Conservation (phyloP, 1,140 invertebrate genomes). For the Conus betulinus region DNA sequence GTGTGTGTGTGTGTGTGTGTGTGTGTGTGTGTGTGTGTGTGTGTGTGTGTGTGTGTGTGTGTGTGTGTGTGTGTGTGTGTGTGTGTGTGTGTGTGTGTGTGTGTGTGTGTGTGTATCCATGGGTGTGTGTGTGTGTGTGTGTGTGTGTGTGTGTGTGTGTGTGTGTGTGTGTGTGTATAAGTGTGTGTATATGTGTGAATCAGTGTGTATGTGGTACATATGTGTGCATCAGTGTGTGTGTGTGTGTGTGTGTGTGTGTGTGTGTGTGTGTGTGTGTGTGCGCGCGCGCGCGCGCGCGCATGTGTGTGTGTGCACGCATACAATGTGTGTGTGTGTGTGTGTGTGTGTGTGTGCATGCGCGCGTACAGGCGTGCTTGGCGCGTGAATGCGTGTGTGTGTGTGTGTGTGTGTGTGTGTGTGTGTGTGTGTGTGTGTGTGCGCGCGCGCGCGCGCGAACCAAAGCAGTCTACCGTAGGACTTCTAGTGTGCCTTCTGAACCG, state of each 20-base stretch:
- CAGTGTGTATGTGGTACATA: neutral
- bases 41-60: slow-evolving; percentile 21
- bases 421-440: too few relatives aligned
- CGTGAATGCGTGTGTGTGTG: too few relatives aligned
- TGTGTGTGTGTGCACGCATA: too few relatives aligned
- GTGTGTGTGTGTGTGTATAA: neutral
- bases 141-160: neutral
- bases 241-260: neutral
- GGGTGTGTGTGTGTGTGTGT: slow-evolving; percentile 12
- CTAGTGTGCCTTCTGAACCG: too few relatives aligned
- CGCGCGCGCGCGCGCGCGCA: too few relatives aligned
- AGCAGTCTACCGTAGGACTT: too few relatives aligned
- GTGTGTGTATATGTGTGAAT: neutral
- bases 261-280: too few relatives aligned
- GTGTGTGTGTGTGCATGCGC: too few relatives aligned
- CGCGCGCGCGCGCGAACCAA: too few relatives aligned
- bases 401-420: too few relatives aligned
- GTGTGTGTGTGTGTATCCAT: slow-evolving; percentile 12
- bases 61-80: slow-evolving; percentile 23
- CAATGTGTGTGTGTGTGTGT: too few relatives aligned
- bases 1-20: slow-evolving; percentile 24
- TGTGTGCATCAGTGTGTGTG: neutral
- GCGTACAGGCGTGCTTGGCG: too few relatives aligned
- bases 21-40: slow-evolving; percentile 22
- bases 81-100: slow-evolving; percentile 23